Percentiles rank a stretch among this genome's conserved stretches.
Conservation (phyloP, 2,888 invertebrate genomes). For the Liposcelis brunnea region DNA sequence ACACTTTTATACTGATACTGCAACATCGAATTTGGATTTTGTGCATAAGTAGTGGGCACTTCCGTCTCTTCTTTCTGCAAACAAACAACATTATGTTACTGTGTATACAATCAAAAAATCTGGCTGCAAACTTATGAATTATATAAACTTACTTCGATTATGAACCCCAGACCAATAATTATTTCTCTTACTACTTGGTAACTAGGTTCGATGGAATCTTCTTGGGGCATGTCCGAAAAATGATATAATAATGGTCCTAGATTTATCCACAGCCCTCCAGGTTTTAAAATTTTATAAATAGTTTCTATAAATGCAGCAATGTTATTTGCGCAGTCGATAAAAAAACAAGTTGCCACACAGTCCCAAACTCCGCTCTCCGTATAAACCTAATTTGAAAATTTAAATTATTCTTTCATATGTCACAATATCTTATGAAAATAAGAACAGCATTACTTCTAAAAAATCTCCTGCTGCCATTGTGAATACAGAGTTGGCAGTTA, state of each 20-base stretch:
- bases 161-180: slow-evolving; percentile 67
- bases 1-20: slow-evolving; percentile 83
- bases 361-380: slow-evolving; percentile 59
- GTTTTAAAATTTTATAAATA: slow-evolving; percentile 75
- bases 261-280: slow-evolving; percentile 75
- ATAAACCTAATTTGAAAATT: slow-evolving; percentile 36
- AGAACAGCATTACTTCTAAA: slow-evolving; percentile 46
- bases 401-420: too few species aligned
- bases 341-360: slow-evolving; percentile 92
- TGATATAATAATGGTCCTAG: slow-evolving; percentile 85
- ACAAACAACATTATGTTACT: slow-evolving; percentile 16
- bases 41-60: slow-evolving; percentile 75
- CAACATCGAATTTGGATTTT: slow-evolving; percentile 84
- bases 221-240: slow-evolving; percentile 66
- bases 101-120: background rate
- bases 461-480: slow-evolving; percentile 97
- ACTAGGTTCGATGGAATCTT: slow-evolving; percentile 84
- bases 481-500: slow-evolving; percentile 49
- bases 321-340: slow-evolving; percentile 96
- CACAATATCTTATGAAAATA: background rate
- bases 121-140: too few species aligned
- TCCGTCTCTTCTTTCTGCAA: slow-evolving; percentile 59
- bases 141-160: slow-evolving; percentile 38
- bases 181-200: slow-evolving; percentile 67
- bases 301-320: slow-evolving; percentile 87